Percentiles rank a stretch among this genome's conserved stretches.
Evolutionary conservation across 2,113 vertebrate genomes (phyloP).

Genomic region (Menura novaehollandiae): DNA sequence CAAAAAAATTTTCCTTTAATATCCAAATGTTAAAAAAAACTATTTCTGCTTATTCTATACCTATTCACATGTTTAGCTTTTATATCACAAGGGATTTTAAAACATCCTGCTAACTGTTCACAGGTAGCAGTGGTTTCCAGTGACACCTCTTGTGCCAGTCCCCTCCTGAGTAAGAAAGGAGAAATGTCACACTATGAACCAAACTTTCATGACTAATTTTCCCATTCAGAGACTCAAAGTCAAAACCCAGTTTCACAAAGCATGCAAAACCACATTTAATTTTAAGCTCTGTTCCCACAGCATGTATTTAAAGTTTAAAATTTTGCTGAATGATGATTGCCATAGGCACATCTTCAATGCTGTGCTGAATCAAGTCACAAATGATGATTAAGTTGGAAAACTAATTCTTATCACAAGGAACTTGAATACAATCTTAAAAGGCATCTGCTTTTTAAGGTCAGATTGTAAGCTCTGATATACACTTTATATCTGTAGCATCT

Average conservation of each 20-base stretch:
- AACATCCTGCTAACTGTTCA: neutral
- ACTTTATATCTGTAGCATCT: neutral
- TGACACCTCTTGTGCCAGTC: neutral
- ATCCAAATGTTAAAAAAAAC: neutral
- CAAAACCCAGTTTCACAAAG: neutral
- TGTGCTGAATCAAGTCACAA: neutral
- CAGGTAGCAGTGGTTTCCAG: neutral
- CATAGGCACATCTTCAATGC: neutral
- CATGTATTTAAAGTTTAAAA: neutral
- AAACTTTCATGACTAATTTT: neutral
- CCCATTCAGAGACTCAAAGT: neutral
- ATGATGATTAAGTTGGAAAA: neutral
- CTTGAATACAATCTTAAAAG: neutral
- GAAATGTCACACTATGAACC: neutral
- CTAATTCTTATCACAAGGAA: neutral
- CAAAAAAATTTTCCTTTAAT: neutral
- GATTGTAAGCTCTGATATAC: neutral
- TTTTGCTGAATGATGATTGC: neutral
- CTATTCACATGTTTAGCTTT: neutral
- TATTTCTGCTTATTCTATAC: neutral
- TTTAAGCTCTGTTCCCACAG: neutral
- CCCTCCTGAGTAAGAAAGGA: neutral
- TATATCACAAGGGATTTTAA: neutral
- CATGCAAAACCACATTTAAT: neutral
- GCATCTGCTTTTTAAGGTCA: constrained; percentile 2